Percentiles rank a stretch among this genome's conserved stretches.
Conservation (phyloP, 2,113 vertebrate genomes). For the Porphyrio hochstetteri region DNA sequence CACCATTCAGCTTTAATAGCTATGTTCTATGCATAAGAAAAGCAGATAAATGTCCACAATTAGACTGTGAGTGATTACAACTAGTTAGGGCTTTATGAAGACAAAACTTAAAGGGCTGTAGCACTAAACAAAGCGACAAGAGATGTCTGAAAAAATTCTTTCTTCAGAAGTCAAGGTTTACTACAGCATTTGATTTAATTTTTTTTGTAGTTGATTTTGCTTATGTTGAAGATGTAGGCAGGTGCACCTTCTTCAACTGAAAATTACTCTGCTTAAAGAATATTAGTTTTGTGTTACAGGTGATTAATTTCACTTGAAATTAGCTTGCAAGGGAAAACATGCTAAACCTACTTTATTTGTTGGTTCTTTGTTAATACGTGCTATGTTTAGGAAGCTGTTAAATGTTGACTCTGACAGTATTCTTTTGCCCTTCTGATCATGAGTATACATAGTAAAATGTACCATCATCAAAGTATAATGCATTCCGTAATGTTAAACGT, state of each 20-base stretch:
- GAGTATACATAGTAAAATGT: not conserved
- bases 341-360: constrained; percentile 52
- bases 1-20: constrained; percentile 93
- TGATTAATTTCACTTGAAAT: constrained; percentile 69
- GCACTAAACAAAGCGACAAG: constrained; percentile 88
- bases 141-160: constrained; percentile 80
- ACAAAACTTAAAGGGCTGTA: constrained; percentile 85
- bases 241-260: constrained; percentile 81
- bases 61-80: constrained; percentile 92
- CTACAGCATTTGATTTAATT: constrained; percentile 66
- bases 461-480: not conserved
- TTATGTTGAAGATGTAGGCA: constrained; percentile 84
- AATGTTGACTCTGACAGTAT: constrained; percentile 6
- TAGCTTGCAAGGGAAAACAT: constrained; percentile 64
- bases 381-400: constrained; percentile 1
- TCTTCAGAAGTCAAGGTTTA: constrained; percentile 80
- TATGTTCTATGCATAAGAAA: constrained; percentile 88
- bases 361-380: constrained; percentile 7
- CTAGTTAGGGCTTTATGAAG: constrained; percentile 86
- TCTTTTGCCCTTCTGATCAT: constrained; percentile 16
- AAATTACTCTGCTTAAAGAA: constrained; percentile 75
- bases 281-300: constrained; percentile 67
- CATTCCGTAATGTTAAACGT: not conserved
- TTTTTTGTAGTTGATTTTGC: constrained; percentile 80
- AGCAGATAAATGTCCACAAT: constrained; percentile 96